Percentiles rank a stretch among this genome's conserved stretches.
Evolutionary conservation across 2,113 vertebrate species (phyloP).

Genomic region (Perognathus longimembris): DNA sequence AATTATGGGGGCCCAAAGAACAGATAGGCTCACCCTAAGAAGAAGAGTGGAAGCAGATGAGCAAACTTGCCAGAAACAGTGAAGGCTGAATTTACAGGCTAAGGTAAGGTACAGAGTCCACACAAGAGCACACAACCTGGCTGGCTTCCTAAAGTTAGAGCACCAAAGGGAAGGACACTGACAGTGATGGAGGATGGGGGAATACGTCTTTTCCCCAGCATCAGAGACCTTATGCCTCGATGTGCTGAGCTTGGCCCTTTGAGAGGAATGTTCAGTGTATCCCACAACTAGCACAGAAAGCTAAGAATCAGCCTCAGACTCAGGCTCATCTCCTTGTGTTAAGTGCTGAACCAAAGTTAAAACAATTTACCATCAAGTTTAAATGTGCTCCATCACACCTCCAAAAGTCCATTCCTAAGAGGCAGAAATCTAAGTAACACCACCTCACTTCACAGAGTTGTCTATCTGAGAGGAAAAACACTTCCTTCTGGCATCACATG

Average conservation of each 20-base stretch:
- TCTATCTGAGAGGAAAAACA: background rate
- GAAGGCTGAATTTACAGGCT: background rate
- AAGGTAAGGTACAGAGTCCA: too few relatives aligned
- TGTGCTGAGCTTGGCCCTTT: background rate
- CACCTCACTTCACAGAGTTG: background rate
- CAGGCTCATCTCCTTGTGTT: background rate
- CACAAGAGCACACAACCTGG: background rate
- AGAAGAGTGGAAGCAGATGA: background rate
- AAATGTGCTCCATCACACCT: rapidly evolving
- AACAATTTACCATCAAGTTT: background rate
- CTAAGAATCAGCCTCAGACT: background rate
- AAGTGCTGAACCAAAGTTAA: background rate
- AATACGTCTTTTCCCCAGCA: background rate
- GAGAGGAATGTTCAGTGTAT: background rate
- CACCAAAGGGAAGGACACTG: background rate
- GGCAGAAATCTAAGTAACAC: background rate
- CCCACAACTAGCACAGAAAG: background rate
- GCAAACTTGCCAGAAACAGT: background rate
- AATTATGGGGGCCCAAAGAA: background rate
- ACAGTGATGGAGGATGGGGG: background rate
- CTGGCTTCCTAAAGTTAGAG: too few relatives aligned
- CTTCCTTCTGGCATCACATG: too few relatives aligned
- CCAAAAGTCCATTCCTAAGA: background rate
- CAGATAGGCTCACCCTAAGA: background rate
- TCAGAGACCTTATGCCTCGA: rapidly evolving